These are phyloP conservation scores for Glossophaga mutica DNA, from an alignment of 2,797 vertebrate species.

Conservation along the genomic window DNA sequence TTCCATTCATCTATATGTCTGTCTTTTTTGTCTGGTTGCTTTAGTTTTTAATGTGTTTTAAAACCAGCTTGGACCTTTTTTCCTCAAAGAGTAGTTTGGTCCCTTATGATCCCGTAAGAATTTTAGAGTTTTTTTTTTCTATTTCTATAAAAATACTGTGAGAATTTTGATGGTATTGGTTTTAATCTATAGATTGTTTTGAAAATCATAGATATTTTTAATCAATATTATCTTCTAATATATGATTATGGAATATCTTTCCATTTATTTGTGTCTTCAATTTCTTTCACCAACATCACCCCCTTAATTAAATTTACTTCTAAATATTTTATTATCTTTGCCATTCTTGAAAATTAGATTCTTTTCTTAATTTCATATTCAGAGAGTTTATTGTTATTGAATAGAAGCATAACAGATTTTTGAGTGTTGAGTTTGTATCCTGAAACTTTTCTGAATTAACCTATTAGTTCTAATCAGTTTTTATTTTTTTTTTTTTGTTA, in stretches of 20 bases:
- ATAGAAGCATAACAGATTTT: not conserved
- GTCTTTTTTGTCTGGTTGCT: not conserved
- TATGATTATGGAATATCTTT: not conserved
- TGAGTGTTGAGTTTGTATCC: not conserved
- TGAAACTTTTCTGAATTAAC: not conserved
- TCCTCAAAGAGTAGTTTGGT: not conserved
- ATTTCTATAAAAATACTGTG: not conserved
- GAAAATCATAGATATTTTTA: not conserved
- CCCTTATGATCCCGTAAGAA: not conserved
- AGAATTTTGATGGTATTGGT: not conserved
- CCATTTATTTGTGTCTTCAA: too few species aligned
- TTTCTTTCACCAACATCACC: too few species aligned
- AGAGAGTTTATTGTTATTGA: not conserved
- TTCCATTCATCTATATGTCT: not conserved
- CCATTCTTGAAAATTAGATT: not conserved
- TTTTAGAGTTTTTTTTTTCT: not conserved
- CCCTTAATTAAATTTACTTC: too few species aligned
- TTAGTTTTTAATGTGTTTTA: not conserved
- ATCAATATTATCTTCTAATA: not conserved
- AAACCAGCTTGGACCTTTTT: not conserved
- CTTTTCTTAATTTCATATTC: not conserved
- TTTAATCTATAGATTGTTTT: not conserved
- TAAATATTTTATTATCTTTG: not conserved
- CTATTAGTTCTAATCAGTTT: not conserved
- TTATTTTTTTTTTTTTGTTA: not conserved